Evolutionary conservation across 2,888 invertebrate species (phyloP), one percentile per base, ranked within the genome.

Genomic region (Ditylenchus weischeri): DNA sequence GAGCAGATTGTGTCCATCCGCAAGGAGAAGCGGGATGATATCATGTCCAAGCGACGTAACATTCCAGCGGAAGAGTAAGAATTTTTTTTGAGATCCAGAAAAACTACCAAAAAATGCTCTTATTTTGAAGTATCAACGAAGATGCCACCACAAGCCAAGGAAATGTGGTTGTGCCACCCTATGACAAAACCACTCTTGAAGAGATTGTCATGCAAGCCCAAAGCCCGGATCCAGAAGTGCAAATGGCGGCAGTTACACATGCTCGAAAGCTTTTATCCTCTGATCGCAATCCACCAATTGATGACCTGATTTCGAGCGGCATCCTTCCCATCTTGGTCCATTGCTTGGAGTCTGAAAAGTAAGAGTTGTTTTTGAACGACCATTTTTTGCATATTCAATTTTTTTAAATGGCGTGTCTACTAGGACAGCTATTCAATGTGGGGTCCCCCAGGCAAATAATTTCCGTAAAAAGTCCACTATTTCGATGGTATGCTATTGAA

Each of bases 11-110:
- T 80, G 29, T 69, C 95, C 85, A 87, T 98, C 75, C 88, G 98
- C 76, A 98, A 98, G 88, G 94, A 92, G 85, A 98, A 98, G 88
- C 88, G 95, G 75, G 96, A 98, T 83, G 95, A 96, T 86, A 92
- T 93, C 18, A 87, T 96, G 77, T 90, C 92, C 78, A 98, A 98
- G 85, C 88, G 93, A 80, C 88, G 96, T 80, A 98, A 96, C 87
- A 94, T 98, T 70, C 93, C 93, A 47, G 83, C 83, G 60, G 80
- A 81, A 72, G 85, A 78, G 75, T 76, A 60, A 62, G 74, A 29
- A 29, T 72, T 57, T 51, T 57, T 57, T 60, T 51, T 69, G n/a
- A 50, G 57, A n/a, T 13, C n/a, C 13, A 8, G 15, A 43, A 43
- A 43, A 43, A 15, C 5, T 29, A 29, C 5, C 29, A 43, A 43